Evolutionary conservation across 92 coral and sea anemone genomes (phyloP).

Genomic region (Heteractis magnifica): DNA sequence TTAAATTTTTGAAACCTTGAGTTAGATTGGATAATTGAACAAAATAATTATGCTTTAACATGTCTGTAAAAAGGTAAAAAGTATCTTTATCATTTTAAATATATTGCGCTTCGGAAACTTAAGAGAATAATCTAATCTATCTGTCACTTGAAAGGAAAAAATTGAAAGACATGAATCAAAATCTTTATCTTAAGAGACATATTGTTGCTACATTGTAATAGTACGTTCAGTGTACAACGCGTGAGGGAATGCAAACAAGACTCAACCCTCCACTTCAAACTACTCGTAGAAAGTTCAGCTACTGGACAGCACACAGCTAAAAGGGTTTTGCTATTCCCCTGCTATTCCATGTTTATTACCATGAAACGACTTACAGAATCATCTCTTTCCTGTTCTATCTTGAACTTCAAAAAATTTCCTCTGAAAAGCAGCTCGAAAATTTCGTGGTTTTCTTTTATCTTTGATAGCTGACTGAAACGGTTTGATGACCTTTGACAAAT

Average conservation of each 20-base stretch:
- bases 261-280: neutral
- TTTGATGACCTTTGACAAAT: slow-evolving; percentile 17
- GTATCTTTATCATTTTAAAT: too few relatives aligned
- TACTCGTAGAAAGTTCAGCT: neutral
- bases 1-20: too few relatives aligned
- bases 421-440: neutral
- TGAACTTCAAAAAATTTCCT: neutral
- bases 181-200: too few relatives aligned
- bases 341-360: neutral
- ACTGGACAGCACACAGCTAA: neutral
- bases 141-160: too few relatives aligned
- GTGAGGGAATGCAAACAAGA: slow-evolving; percentile 27
- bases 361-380: neutral
- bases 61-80: too few relatives aligned
- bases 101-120: too few relatives aligned
- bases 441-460: slow-evolving; percentile 6
- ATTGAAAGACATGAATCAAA: too few relatives aligned
- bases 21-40: too few relatives aligned
- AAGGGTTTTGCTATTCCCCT: neutral
- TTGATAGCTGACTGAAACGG: neutral
- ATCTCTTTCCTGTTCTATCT: neutral
- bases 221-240: neutral
- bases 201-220: neutral
- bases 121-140: too few relatives aligned
- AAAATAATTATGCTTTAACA: too few relatives aligned